Conservation (phyloP, 2,888 invertebrate genomes). For the Acanthosoma haemorrhoidale region DNA sequence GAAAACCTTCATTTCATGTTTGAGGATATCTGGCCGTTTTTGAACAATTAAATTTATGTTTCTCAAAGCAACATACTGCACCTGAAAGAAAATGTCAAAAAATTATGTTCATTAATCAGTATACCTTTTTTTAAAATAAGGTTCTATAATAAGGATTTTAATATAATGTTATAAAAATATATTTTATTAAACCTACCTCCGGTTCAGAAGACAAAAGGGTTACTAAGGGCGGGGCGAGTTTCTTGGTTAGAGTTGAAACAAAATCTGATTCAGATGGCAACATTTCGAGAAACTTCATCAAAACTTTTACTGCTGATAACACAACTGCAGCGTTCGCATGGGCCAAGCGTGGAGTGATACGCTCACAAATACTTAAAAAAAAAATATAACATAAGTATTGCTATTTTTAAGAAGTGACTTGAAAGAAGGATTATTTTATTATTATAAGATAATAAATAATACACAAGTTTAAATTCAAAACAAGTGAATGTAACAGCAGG, state of each 20-base stretch:
- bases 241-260: constrained; percentile 87
- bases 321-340: constrained; percentile 99
- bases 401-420: no score
- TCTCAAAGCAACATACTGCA: constrained; percentile 95
- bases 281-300: constrained; percentile 99
- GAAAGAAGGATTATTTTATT: no score
- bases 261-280: constrained; percentile 89
- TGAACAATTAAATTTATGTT: constrained; percentile 99
- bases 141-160: neutral
- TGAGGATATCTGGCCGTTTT: constrained; percentile 95
- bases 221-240: constrained; percentile 96
- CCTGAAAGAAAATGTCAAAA: constrained; percentile 46
- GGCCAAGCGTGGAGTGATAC: constrained; percentile 93
- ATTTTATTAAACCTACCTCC: constrained; percentile 52
- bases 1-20: constrained; percentile 99
- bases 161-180: neutral
- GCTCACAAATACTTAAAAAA: constrained; percentile 74
- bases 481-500: no score
- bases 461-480: neutral
- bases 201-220: constrained; percentile 96
- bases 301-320: constrained; percentile 92
- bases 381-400: neutral
- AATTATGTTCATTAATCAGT: neutral
- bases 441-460: neutral
- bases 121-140: neutral